Evolutionary conservation across 2,797 vertebrate genomes (phyloP).

Genomic region (Brachyrhaphis roseni): DNA sequence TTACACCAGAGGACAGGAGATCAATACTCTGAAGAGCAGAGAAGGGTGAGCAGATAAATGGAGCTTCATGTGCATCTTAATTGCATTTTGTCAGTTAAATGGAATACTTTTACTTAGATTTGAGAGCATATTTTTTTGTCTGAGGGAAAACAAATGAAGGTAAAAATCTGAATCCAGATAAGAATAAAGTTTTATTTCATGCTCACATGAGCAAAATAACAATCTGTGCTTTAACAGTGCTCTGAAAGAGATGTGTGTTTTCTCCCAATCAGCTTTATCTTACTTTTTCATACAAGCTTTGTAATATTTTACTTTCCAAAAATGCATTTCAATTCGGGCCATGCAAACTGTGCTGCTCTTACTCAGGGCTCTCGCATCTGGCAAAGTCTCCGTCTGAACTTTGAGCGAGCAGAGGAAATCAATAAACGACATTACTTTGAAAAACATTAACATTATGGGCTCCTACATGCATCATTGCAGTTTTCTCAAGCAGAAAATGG

Average conservation of each 20-base stretch:
- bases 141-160: conserved; percentile 3
- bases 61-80: conserved; percentile 16
- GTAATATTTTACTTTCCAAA: conserved; percentile 31
- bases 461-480: conserved; percentile 75
- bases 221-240: conserved; percentile 16
- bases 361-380: conserved; percentile 37
- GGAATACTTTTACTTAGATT: not conserved
- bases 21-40: conserved; percentile 57
- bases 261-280: conserved; percentile 4
- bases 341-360: conserved; percentile 63
- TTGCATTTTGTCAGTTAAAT: conserved; percentile 20
- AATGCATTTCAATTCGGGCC: conserved; percentile 44
- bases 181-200: conserved; percentile 62
- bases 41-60: conserved; percentile 23
- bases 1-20: conserved; percentile 55
- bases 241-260: conserved; percentile 8
- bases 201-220: conserved; percentile 35
- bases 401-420: conserved; percentile 65
- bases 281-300: conserved; percentile 27
- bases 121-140: not conserved
- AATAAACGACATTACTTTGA: conserved; percentile 73
- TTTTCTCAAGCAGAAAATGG: conserved; percentile 75
- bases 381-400: conserved; percentile 52
- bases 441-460: conserved; percentile 76
- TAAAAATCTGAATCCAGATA: not conserved